phyloP scores from a whole-genome alignment of 2,888 invertebrate species.

The Dyspetes luteomarginatus region DNA sequence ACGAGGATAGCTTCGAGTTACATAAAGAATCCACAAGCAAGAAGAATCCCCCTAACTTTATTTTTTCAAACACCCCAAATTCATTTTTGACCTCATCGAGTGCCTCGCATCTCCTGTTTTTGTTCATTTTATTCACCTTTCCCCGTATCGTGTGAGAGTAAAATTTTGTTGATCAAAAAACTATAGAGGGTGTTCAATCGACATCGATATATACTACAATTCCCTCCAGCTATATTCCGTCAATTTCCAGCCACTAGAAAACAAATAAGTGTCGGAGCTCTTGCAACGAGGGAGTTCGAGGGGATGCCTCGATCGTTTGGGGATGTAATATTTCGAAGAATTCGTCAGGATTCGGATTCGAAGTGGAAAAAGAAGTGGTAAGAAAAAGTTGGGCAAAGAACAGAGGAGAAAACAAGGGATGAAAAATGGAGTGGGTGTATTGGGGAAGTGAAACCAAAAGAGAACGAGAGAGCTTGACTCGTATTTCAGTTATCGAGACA shows the following conservation, averaged over 20 bases:
- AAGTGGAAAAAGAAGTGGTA: neutral
- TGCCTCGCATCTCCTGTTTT: no score
- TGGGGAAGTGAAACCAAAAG: constrained; percentile 34
- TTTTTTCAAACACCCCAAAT: neutral
- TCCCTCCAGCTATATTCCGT: neutral
- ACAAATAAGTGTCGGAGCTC: constrained; percentile 51
- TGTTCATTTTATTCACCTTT: no score
- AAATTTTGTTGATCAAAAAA: no score
- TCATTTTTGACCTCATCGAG: neutral
- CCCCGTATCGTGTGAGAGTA: no score
- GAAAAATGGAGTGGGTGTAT: constrained; percentile 41
- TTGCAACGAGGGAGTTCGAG: constrained; percentile 3
- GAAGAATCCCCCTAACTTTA: neutral
- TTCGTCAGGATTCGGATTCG: constrained; percentile 21
- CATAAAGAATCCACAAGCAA: neutral
- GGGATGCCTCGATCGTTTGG: constrained; percentile 19
- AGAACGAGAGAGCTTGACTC: constrained; percentile 42
- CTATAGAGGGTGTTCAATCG: neutral
- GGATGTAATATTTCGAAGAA: constrained; percentile 52
- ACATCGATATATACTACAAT: neutral
- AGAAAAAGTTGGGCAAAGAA: constrained; percentile 39
- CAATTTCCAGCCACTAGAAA: constrained; percentile 13
- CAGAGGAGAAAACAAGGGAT: constrained; percentile 44
- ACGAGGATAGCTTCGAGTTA: constrained; percentile 11
- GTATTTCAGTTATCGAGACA: constrained; percentile 13